phyloP scores from a whole-genome alignment of 2,888 invertebrate species.

The Leucoma salicis region DNA sequence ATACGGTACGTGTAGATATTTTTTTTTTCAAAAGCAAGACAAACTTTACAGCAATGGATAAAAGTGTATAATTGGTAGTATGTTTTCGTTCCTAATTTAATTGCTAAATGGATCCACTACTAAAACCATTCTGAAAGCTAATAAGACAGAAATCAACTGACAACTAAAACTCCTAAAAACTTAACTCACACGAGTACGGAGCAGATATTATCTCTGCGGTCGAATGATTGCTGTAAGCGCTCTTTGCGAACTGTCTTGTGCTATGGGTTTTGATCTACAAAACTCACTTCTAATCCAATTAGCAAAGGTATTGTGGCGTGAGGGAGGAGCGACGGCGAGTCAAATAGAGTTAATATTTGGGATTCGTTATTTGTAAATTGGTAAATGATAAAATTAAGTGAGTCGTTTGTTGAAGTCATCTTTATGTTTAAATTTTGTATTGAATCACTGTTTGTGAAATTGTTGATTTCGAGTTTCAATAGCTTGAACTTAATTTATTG shows the following conservation, averaged over 20 bases:
- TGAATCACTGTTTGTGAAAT: not conserved
- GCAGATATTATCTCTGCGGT: conserved; percentile 21
- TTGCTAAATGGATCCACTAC: too few species aligned
- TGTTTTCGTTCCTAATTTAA: too few species aligned
- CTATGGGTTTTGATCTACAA: conserved; percentile 45
- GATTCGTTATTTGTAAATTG: not conserved
- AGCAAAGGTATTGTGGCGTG: conserved; percentile 41
- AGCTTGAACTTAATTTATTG: too few species aligned
- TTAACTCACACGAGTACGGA: conserved; percentile 8
- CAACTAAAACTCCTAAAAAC: conserved; percentile 9
- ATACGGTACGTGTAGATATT: too few species aligned
- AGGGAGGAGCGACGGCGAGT: conserved; percentile 28
- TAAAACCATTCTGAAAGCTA: conserved; percentile 11
- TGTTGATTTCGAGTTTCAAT: not conserved
- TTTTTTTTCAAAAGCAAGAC: too few species aligned
- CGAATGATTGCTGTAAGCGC: conserved; percentile 30
- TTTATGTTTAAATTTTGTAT: not conserved
- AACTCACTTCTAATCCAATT: conserved; percentile 59
- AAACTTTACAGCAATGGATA: too few species aligned
- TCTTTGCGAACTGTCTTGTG: conserved; percentile 30
- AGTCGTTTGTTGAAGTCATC: not conserved
- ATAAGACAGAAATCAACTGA: conserved; percentile 16
- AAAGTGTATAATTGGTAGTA: too few species aligned
- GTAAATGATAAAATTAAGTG: not conserved
- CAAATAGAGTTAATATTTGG: not conserved